Evolutionary conservation across 2,888 invertebrate genomes (phyloP).

Genomic region (Microplitis manilae): DNA sequence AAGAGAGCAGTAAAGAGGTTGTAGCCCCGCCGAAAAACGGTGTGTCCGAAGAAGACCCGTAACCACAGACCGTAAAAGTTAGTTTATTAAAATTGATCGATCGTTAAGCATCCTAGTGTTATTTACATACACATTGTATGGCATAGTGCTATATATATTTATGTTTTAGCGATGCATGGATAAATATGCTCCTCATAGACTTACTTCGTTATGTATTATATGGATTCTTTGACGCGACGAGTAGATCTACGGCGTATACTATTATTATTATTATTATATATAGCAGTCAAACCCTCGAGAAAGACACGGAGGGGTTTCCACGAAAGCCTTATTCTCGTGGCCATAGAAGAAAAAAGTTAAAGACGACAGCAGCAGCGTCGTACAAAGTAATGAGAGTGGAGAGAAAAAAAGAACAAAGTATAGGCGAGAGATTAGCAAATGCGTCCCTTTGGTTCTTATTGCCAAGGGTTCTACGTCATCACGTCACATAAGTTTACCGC

Average conservation of each 20-base stretch:
- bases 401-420: constrained; percentile 25
- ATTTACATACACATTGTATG: background rate
- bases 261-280: background rate
- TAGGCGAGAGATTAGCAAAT: constrained; percentile 19
- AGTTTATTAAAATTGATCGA: constrained; percentile 28
- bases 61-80: constrained; percentile 1
- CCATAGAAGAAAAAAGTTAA: background rate
- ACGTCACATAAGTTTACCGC: background rate
- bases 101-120: background rate
- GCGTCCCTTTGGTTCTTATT: background rate
- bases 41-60: constrained; percentile 23
- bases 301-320: constrained; percentile 24
- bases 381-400: background rate
- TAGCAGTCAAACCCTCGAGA: background rate
- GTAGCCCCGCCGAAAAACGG: background rate
- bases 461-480: constrained; percentile 20
- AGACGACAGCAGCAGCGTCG: background rate
- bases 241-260: background rate
- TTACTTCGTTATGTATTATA: constrained; percentile 15
- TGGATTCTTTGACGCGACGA: constrained; percentile 22
- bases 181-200: background rate
- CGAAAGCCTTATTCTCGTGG: constrained; percentile 5
- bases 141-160: background rate
- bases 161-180: background rate
- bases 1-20: constrained; percentile 27